These are phyloP conservation scores for Helogale parvula DNA, from an alignment of 2,113 vertebrate genomes.

Conservation along the genomic window DNA sequence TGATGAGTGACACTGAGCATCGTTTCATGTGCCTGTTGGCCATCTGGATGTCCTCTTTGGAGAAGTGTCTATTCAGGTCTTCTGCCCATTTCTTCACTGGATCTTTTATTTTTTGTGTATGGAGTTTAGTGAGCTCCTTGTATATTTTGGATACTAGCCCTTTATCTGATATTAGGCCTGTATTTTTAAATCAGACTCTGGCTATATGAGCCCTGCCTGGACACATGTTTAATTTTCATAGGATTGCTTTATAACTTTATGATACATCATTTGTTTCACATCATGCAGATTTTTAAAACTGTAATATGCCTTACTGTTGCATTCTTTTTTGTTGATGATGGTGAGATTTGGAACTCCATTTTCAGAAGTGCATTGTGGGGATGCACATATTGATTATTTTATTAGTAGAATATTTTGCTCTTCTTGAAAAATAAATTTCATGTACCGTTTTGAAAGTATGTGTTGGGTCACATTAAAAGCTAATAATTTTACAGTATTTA, in stretches of 20 bases:
- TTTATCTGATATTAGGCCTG: too few species aligned
- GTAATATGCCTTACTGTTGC: not conserved
- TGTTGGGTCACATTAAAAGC: constrained; percentile 58
- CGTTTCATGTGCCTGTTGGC: too few species aligned
- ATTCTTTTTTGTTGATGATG: not conserved
- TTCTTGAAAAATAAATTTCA: constrained; percentile 25
- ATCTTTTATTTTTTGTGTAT: too few species aligned
- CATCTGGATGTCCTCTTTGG: too few species aligned
- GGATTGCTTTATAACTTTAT: not conserved
- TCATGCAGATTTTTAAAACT: not conserved
- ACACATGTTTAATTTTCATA: not conserved
- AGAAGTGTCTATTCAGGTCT: too few species aligned
- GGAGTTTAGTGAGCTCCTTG: too few species aligned
- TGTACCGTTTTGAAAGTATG: constrained; percentile 43
- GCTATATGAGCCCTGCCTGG: not conserved
- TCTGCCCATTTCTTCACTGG: too few species aligned
- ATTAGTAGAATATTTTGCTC: not conserved
- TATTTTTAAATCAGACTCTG: not conserved
- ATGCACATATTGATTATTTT: not conserved
- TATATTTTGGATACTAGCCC: too few species aligned
- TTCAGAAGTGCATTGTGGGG: not conserved
- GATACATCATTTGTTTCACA: not conserved
- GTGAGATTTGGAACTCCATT: not conserved
- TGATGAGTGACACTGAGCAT: too few species aligned
- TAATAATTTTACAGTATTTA: constrained; percentile 74